Evolutionary conservation across 2,888 invertebrate genomes (phyloP).

Genomic region (Meteorus colon): DNA sequence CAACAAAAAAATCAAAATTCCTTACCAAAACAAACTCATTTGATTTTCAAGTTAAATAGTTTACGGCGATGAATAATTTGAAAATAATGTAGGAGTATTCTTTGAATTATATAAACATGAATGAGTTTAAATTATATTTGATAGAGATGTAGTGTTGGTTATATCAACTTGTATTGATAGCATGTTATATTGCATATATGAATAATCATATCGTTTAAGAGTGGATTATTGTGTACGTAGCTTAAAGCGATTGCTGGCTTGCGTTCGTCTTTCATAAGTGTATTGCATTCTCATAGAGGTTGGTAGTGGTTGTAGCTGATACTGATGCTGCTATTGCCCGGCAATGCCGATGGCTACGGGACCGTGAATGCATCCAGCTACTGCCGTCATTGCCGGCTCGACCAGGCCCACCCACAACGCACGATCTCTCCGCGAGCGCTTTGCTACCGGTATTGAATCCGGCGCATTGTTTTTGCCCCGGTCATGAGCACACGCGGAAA

Average conservation of each 20-base stretch:
- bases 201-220: neutral
- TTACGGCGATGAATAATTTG: neutral
- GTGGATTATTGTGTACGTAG: slow-evolving; percentile 41
- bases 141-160: slow-evolving; percentile 10
- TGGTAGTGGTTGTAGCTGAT: slow-evolving; percentile 45
- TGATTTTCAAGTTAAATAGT: neutral
- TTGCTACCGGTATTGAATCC: slow-evolving; percentile 73
- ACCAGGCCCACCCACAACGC: slow-evolving; percentile 72
- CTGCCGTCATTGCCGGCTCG: slow-evolving; percentile 54
- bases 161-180: neutral
- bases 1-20: neutral
- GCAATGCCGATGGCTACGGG: slow-evolving; percentile 49
- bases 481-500: slow-evolving; percentile 64
- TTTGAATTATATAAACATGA: neutral
- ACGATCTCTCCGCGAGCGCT: slow-evolving; percentile 65
- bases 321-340: slow-evolving; percentile 41
- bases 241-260: slow-evolving; percentile 54
- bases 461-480: slow-evolving; percentile 69
- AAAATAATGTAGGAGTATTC: neutral
- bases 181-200: neutral
- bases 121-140: neutral
- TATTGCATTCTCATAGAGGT: slow-evolving; percentile 68
- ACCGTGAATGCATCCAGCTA: slow-evolving; percentile 52
- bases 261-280: slow-evolving; percentile 63
- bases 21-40: neutral